phyloP scores from a whole-genome alignment of 2,113 vertebrate species.

The Bubalus kerabau region DNA sequence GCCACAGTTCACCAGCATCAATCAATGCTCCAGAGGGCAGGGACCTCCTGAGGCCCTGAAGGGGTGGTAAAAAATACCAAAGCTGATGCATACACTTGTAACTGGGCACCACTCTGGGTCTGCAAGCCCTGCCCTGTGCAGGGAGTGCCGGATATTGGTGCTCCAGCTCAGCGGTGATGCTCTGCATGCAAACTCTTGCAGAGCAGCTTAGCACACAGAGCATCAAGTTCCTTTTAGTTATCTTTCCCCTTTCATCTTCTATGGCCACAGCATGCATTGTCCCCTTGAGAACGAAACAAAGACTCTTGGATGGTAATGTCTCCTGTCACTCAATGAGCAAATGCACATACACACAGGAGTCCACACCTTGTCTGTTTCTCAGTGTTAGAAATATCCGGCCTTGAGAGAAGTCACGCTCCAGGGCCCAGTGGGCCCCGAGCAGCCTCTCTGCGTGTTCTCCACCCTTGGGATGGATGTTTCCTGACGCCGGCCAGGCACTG shows the following conservation, averaged over 20 bases:
- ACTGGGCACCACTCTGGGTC: neutral
- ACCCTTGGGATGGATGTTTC: neutral
- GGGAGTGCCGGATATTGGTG: accelerated
- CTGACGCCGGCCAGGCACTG: accelerated
- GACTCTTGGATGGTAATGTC: accelerated
- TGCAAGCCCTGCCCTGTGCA: accelerated
- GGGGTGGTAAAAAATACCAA: accelerated
- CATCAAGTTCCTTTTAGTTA: accelerated
- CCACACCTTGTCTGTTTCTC: neutral
- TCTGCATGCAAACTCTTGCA: neutral
- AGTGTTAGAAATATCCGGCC: neutral
- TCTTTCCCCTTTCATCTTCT: neutral
- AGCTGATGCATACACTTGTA: neutral
- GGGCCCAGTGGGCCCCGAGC: neutral
- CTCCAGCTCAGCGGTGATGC: neutral
- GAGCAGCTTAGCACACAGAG: too few relatives aligned
- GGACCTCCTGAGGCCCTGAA: neutral
- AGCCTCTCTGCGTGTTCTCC: neutral
- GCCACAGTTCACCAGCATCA: neutral
- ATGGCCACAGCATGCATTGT: accelerated
- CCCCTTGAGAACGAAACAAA: neutral
- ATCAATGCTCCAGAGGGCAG: neutral
- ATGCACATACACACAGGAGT: neutral
- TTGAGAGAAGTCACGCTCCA: neutral
- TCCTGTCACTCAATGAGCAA: neutral